These are phyloP conservation scores for Heliocidaris erythrogramma DNA, from an alignment of 35 echinoderm and acorn worm genomes.

Conservation along the genomic window DNA sequence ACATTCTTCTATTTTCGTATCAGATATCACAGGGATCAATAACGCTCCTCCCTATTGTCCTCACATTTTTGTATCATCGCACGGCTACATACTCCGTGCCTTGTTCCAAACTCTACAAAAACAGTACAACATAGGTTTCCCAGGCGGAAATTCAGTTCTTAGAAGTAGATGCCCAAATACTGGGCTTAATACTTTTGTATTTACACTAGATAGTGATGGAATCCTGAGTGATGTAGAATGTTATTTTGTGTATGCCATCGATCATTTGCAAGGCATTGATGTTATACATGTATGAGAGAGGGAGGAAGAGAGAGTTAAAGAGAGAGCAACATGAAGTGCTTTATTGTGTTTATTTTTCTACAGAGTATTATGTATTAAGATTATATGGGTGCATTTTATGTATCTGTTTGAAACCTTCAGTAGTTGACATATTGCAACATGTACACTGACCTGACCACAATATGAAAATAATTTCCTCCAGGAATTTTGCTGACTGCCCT, in stretches of 20 bases:
- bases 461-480: too few species aligned
- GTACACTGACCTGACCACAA: too few species aligned
- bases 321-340: too few species aligned
- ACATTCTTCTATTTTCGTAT: background rate
- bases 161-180: background rate
- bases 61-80: slow-evolving; percentile 14
- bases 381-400: too few species aligned
- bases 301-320: background rate
- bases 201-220: background rate
- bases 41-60: background rate
- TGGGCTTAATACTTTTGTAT: background rate
- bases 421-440: too few species aligned
- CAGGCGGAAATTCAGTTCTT: background rate
- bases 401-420: too few species aligned
- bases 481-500: too few species aligned
- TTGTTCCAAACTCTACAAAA: slow-evolving; percentile 10
- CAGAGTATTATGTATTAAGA: too few species aligned
- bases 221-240: background rate
- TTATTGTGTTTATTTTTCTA: too few species aligned
- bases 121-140: background rate
- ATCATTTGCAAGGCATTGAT: background rate
- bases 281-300: background rate
- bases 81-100: background rate
- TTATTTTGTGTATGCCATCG: background rate
- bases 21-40: background rate